Evolutionary conservation across 2,797 vertebrate species (phyloP).

Genomic region (Chromis chromis): DNA sequence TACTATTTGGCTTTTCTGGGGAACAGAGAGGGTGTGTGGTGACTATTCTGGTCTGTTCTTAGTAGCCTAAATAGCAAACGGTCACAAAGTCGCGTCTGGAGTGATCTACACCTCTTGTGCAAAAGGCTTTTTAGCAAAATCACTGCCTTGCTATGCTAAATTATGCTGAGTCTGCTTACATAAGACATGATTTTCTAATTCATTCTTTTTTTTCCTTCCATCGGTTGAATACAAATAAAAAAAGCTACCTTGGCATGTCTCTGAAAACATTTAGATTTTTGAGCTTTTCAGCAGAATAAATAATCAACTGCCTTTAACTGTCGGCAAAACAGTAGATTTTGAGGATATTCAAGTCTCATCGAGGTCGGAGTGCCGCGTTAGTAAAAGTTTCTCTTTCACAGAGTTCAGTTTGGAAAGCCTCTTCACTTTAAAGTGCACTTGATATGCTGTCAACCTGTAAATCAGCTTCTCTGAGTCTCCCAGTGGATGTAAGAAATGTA

Average conservation of each 20-base stretch:
- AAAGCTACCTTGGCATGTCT: neutral
- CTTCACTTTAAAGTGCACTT: conserved; percentile 12
- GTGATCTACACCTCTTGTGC: conserved; percentile 8
- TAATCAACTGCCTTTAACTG: neutral
- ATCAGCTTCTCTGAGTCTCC: neutral
- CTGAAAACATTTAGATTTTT: neutral
- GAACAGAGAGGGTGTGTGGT: conserved; percentile 41
- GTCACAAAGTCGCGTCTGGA: conserved; percentile 44
- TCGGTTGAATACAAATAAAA: neutral
- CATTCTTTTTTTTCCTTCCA: neutral
- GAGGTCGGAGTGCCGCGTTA: conserved; percentile 7
- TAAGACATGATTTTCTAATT: conserved; percentile 9
- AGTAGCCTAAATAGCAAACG: conserved; percentile 62
- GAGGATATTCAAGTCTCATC: neutral
- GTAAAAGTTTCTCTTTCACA: conserved; percentile 2
- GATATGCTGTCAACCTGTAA: neutral
- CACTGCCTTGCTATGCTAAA: neutral
- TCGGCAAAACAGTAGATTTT: neutral
- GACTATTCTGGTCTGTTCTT: conserved; percentile 35
- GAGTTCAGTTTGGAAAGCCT: neutral
- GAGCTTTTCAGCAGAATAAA: conserved; percentile 6
- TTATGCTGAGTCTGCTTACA: conserved; percentile 1
- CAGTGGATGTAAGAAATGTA: neutral
- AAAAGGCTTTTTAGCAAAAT: conserved; percentile 7
- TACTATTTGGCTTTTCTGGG: conserved; percentile 69